These are phyloP conservation scores for Drosophila nannoptera DNA, from an alignment of 1,140 invertebrate species.

Conservation along the genomic window DNA sequence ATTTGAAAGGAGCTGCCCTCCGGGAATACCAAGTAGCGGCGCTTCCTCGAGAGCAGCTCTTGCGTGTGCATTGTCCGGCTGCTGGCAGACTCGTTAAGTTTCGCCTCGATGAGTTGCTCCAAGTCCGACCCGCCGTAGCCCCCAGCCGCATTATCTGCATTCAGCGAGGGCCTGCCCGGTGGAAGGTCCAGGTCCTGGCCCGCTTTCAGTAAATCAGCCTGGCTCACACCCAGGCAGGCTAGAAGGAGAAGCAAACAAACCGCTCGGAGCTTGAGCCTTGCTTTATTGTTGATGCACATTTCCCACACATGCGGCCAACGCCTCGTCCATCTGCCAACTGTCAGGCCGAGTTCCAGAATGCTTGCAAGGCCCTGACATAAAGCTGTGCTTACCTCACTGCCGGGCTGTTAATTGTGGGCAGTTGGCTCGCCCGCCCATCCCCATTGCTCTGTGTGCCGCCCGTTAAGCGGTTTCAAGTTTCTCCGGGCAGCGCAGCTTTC, in stretches of 20 bases:
- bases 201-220: constrained; percentile 41
- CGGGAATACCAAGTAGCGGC: constrained; percentile 87
- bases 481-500: constrained; percentile 39
- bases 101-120: constrained; percentile 63
- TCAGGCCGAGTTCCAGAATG: constrained; percentile 33
- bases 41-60: constrained; percentile 82
- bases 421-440: background rate
- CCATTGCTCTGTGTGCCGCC: constrained; percentile 3
- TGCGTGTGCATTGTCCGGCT: constrained; percentile 38
- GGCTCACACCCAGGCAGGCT: constrained; percentile 16
- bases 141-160: constrained; percentile 30
- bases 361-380: constrained; percentile 18
- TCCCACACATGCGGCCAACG: constrained; percentile 51
- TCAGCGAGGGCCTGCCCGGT: constrained; percentile 17
- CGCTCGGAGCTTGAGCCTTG: constrained; percentile 16
- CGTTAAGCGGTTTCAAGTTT: constrained; percentile 56
- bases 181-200: constrained; percentile 36
- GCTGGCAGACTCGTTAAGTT: constrained; percentile 59
- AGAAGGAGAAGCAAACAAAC: constrained; percentile 20
- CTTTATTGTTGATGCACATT: constrained; percentile 50
- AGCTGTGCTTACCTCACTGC: constrained; percentile 33
- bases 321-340: constrained; percentile 61
- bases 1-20: constrained; percentile 88
- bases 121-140: constrained; percentile 45
- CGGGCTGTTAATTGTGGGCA: constrained; percentile 60